phyloP scores from a whole-genome alignment of 2,113 vertebrate species.

The Lepidothrix coronata region DNA sequence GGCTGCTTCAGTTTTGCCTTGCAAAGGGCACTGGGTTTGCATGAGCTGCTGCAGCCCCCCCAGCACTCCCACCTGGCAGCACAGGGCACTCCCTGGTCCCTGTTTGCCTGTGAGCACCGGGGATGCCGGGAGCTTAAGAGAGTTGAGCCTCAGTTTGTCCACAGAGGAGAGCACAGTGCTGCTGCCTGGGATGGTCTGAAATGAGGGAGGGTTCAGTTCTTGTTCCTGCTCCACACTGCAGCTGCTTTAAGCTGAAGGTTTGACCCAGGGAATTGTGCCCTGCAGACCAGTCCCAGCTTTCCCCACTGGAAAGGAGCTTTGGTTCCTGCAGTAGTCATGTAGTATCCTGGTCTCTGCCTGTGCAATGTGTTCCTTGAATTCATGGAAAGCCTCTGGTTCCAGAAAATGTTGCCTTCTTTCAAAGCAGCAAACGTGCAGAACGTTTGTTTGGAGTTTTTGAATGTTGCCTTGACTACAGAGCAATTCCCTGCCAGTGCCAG shows the following conservation, averaged over 20 bases:
- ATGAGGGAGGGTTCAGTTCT: not conserved
- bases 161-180: not conserved
- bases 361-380: not conserved
- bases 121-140: not conserved
- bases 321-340: not conserved
- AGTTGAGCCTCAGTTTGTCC: not conserved
- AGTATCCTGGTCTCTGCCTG: not conserved
- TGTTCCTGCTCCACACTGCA: not conserved
- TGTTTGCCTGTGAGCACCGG: not conserved
- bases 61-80: not conserved
- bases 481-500: not conserved
- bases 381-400: not conserved
- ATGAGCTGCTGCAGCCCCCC: not conserved
- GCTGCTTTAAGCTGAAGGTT: not conserved
- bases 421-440: not conserved
- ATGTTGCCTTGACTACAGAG: not conserved
- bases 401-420: not conserved
- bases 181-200: not conserved
- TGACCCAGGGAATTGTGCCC: not conserved
- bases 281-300: not conserved
- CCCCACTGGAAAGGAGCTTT: not conserved
- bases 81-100: not conserved
- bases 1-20: conserved; percentile 21
- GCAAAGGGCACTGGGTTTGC: conserved; percentile 31
- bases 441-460: not conserved